Conservation (phyloP, 2,113 vertebrate genomes). For the Scatophagus argus region DNA sequence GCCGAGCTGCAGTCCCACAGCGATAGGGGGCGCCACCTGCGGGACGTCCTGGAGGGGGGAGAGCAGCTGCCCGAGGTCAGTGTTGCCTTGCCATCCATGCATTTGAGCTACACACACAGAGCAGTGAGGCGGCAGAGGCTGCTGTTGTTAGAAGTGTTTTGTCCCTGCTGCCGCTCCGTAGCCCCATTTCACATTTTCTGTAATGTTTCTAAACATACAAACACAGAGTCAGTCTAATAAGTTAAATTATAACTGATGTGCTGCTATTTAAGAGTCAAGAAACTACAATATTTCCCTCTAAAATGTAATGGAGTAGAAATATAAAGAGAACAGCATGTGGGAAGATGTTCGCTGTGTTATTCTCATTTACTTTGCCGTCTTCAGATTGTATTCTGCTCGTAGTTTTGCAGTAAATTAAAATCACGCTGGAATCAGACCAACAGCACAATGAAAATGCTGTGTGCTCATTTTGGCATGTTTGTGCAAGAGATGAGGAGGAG, state of each 20-base stretch:
- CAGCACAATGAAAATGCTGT: neutral
- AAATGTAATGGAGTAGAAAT: too few relatives aligned
- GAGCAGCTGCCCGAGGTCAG: conserved; percentile 88
- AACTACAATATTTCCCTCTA: too few relatives aligned
- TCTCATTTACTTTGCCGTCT: too few relatives aligned
- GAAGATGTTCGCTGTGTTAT: too few relatives aligned
- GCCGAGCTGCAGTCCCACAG: conserved; percentile 84
- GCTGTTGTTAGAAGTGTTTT: neutral
- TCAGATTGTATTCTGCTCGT: too few relatives aligned
- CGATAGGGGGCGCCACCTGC: conserved; percentile 88
- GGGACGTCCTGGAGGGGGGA: conserved; percentile 87
- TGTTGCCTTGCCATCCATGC: neutral
- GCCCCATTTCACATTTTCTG: neutral
- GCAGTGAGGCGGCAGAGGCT: neutral
- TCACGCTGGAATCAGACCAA: neutral
- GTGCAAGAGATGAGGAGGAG: too few relatives aligned
- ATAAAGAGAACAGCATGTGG: too few relatives aligned
- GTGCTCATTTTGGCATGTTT: too few relatives aligned
- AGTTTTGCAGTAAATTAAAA: neutral
- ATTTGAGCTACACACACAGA: neutral
- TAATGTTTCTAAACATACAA: neutral
- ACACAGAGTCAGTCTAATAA: neutral
- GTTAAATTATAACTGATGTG: too few relatives aligned
- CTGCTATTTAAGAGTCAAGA: too few relatives aligned
- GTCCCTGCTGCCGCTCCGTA: too few relatives aligned